Evolutionary conservation across 2,888 invertebrate species (phyloP).

Genomic region (Scaptomyza caliginosa): DNA sequence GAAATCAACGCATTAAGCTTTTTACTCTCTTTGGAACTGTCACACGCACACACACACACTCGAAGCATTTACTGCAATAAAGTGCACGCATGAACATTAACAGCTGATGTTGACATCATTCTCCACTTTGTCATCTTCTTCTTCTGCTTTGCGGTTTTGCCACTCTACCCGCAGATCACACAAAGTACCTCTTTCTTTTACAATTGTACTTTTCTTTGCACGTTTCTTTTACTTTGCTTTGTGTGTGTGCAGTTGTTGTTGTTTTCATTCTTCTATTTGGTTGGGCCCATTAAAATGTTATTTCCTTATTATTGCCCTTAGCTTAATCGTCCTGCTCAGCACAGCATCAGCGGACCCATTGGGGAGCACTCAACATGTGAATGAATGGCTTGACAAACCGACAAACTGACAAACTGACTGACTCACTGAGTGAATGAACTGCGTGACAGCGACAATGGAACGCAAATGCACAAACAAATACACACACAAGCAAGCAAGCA

Average conservation of each 20-base stretch:
- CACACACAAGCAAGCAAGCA: not conserved
- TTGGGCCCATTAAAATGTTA: slow-evolving; percentile 74
- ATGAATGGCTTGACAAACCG: slow-evolving; percentile 22
- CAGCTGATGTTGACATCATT: slow-evolving; percentile 60
- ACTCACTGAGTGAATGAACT: slow-evolving; percentile 14
- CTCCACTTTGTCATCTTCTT: not conserved
- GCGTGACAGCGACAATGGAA: slow-evolving; percentile 68
- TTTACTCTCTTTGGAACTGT: not conserved
- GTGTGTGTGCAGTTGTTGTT: slow-evolving; percentile 7
- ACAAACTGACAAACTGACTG: not conserved
- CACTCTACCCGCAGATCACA: slow-evolving; percentile 16
- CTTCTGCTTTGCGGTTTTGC: slow-evolving; percentile 32
- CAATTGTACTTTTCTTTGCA: too few relatives aligned
- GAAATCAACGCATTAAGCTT: not conserved
- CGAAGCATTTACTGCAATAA: slow-evolving; percentile 21
- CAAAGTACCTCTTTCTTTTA: slow-evolving; percentile 14
- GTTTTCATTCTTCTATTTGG: slow-evolving; percentile 28
- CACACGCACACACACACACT: not conserved
- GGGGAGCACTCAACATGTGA: slow-evolving; percentile 46
- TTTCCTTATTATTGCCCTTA: slow-evolving; percentile 79
- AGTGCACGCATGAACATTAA: slow-evolving; percentile 47
- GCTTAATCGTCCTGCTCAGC: slow-evolving; percentile 70
- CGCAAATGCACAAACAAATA: not conserved
- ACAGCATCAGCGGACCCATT: slow-evolving; percentile 31
- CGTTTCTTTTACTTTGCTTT: not conserved